phyloP scores from a whole-genome alignment of 2,797 vertebrate species.

The Furcifer pardalis region DNA sequence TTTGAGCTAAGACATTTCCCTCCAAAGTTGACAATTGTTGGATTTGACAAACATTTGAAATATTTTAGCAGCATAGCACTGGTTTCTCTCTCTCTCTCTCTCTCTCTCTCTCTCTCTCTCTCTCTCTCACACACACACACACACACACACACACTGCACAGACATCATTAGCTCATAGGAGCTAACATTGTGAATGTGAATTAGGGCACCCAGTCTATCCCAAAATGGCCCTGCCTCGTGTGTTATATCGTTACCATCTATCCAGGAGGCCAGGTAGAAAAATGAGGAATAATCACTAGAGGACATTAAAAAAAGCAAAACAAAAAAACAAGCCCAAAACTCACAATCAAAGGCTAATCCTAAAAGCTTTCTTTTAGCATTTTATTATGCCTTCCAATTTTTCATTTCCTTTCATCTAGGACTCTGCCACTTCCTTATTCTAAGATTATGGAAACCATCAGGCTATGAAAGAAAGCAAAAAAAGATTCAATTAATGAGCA shows the following conservation, averaged over 20 bases:
- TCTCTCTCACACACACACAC: too few relatives aligned
- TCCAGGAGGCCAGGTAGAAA: constrained; percentile 6
- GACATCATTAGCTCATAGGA: too few relatives aligned
- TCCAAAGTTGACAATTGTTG: too few relatives aligned
- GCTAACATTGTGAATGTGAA: background rate
- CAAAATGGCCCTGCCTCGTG: background rate
- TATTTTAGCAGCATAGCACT: too few relatives aligned
- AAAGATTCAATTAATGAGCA: constrained; percentile 77
- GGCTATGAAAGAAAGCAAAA: constrained; percentile 41
- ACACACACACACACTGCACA: too few relatives aligned
- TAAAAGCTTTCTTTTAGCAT: constrained; percentile 76
- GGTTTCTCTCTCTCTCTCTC: too few relatives aligned
- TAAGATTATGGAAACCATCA: constrained; percentile 54
- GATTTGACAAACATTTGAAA: too few relatives aligned
- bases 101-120: too few relatives aligned
- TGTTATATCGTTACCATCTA: background rate
- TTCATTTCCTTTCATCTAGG: constrained; percentile 75
- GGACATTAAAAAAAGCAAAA: background rate
- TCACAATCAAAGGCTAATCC: constrained; percentile 72
- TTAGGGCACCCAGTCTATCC: background rate
- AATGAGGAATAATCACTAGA: background rate
- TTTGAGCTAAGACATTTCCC: too few relatives aligned
- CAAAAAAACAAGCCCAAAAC: background rate
- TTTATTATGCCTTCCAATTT: constrained; percentile 70
- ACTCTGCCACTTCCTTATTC: constrained; percentile 70